phyloP scores from a whole-genome alignment of 2,797 vertebrate species.

The Buphagus erythrorhynchus region DNA sequence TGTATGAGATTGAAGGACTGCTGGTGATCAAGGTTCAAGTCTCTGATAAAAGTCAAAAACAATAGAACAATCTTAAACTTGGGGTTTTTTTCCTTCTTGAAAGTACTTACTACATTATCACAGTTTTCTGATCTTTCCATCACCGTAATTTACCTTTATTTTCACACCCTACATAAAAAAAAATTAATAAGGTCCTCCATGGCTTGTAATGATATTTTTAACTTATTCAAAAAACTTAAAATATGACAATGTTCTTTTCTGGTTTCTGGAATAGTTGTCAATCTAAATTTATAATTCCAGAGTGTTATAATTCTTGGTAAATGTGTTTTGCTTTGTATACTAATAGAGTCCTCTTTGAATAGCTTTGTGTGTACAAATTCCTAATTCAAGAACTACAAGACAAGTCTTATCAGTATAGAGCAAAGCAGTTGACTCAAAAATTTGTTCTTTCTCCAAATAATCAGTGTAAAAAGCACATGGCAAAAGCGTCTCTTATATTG shows the following conservation, averaged over 20 bases:
- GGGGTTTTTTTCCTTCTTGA: accelerated
- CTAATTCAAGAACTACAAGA: not conserved
- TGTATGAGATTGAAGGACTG: not conserved
- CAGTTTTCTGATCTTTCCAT: not conserved
- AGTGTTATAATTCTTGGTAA: not conserved
- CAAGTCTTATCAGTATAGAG: not conserved
- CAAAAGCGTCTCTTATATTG: not conserved
- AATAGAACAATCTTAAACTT: not conserved
- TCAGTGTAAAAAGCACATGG: not conserved
- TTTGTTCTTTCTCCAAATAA: not conserved
- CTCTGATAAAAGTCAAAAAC: not conserved
- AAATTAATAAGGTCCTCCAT: not conserved
- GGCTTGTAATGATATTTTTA: not conserved
- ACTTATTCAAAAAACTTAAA: not conserved
- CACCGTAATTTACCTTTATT: not conserved
- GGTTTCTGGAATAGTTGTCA: not conserved
- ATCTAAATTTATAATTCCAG: not conserved
- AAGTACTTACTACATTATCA: not conserved
- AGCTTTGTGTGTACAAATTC: not conserved
- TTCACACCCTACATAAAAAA: not conserved
- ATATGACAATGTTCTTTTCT: not conserved
- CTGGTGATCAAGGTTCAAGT: not conserved
- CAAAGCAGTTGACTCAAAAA: not conserved
- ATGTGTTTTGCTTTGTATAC: not conserved
- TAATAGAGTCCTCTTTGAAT: not conserved